phyloP scores from a whole-genome alignment of 2,113 vertebrate genomes.

The Vulpes ferrilata region DNA sequence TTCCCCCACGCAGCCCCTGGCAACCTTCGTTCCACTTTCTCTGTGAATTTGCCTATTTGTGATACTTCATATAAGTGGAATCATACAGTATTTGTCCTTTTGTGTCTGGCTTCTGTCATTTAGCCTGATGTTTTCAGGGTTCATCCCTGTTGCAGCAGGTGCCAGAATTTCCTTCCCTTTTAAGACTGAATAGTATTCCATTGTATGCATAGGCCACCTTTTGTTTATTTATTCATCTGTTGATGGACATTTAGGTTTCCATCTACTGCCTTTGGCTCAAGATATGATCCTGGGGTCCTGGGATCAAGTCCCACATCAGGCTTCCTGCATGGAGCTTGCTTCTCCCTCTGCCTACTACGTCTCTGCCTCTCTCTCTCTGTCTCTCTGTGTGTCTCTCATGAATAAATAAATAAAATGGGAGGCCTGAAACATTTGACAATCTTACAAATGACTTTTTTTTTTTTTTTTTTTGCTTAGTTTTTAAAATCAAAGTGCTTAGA shows the following conservation, averaged over 20 bases:
- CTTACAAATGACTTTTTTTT: neutral
- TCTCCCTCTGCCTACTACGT: too few species aligned
- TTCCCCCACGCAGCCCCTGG: neutral
- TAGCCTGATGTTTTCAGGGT: neutral
- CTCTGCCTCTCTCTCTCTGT: too few species aligned
- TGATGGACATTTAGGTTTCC: neutral
- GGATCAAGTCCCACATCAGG: too few species aligned
- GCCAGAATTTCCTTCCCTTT: neutral
- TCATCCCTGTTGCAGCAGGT: neutral
- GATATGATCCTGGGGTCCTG: too few species aligned
- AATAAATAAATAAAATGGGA: neutral
- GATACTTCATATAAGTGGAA: neutral
- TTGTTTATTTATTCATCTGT: neutral
- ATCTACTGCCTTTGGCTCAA: neutral
- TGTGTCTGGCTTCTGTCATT: conserved; percentile 19
- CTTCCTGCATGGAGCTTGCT: too few species aligned
- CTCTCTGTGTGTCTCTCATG: too few species aligned
- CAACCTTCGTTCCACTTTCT: neutral
- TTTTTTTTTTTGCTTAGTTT: neutral
- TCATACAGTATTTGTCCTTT: neutral
- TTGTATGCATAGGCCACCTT: neutral
- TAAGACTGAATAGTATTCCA: neutral
- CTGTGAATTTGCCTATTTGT: neutral
- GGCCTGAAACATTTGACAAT: conserved; percentile 10
- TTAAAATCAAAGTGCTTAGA: conserved; percentile 56